Evolutionary conservation across 2,888 invertebrate species (phyloP), one percentile per base, ranked within the genome.

Genomic region (Sialis fuliginosa): DNA sequence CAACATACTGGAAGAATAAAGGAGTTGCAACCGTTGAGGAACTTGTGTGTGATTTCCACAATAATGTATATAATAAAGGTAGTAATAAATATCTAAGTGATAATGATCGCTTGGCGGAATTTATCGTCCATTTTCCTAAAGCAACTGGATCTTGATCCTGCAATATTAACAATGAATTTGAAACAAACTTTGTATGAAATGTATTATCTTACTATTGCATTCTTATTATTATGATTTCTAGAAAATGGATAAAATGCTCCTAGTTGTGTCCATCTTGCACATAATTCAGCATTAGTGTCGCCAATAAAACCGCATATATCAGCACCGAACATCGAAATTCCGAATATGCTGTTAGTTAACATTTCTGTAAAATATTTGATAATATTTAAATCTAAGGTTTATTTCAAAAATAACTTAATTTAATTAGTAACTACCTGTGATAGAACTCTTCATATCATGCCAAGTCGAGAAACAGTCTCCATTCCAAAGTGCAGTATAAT

Each of bases 231-330:
- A 58, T 90, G 89, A 62, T 86, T 89, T 55, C 90, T 71, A 1
- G 85, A 76, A 66, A 89, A 89, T 0, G 89, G 87, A 59, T 89
- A 89, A 66, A 89, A 89, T 0, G 89, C 87, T 0, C 89, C 89
- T 6, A 90, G 70, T 60, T 88, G 85, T 71, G 79, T 79, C 89
- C 89, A 90, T 0, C 89, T 70, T 57, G 76, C 78, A 65, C 89
- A 89, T 12, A 89, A 64, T 41, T 77, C 67, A 6, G 62, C 68
- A 0, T 83, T 82, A 0, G 87, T 77, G 62, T 88, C 79, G 1
- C 76, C 77, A 54, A 74, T 72, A 63, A 88, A 89, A 1, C 88
- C 89, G 65, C 89, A 89, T 52, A 89, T 89, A 62, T 89, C 89
- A 0, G 86, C 79, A 1, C 88, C 88, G 68, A 83, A 79, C 71